phyloP scores from a whole-genome alignment of 2,888 invertebrate genomes.

The Cylloceria caligata region DNA sequence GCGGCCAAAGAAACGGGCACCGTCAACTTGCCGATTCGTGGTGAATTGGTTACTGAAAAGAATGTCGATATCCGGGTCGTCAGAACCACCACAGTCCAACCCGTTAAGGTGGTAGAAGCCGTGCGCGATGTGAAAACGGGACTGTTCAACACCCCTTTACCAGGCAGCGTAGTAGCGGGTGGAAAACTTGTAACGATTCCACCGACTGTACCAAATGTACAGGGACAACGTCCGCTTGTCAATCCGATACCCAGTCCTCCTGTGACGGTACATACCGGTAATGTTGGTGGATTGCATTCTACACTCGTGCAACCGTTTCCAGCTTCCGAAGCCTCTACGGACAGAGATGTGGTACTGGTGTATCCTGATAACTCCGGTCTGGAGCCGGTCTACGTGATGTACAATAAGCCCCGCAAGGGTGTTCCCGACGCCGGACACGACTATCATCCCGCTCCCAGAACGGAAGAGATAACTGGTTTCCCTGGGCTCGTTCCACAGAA shows the following conservation, averaged over 20 bases:
- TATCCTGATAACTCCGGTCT: background rate
- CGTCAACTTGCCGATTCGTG: background rate
- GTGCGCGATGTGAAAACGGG: background rate
- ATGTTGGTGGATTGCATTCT: background rate
- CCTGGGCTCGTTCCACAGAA: background rate
- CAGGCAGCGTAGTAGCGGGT: background rate
- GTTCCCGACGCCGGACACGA: background rate
- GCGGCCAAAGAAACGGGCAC: background rate
- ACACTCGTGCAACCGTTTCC: conserved; percentile 4
- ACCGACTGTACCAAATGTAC: background rate
- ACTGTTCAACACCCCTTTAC: background rate
- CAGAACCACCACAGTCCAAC: background rate
- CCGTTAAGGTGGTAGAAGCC: background rate
- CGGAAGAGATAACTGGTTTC: conserved; percentile 2
- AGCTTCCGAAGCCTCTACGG: background rate
- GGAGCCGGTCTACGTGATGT: conserved; percentile 1
- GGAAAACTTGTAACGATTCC: conserved; percentile 5
- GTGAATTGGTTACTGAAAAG: background rate
- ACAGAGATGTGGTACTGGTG: background rate
- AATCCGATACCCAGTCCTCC: background rate
- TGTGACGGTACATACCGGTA: background rate
- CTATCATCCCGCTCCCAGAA: conserved; percentile 3
- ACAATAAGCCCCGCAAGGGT: conserved; percentile 5
- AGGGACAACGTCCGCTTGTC: background rate
- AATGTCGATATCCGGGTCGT: conserved; percentile 11